phyloP scores from a whole-genome alignment of 2,113 vertebrate species.

The Tachycineta bicolor region DNA sequence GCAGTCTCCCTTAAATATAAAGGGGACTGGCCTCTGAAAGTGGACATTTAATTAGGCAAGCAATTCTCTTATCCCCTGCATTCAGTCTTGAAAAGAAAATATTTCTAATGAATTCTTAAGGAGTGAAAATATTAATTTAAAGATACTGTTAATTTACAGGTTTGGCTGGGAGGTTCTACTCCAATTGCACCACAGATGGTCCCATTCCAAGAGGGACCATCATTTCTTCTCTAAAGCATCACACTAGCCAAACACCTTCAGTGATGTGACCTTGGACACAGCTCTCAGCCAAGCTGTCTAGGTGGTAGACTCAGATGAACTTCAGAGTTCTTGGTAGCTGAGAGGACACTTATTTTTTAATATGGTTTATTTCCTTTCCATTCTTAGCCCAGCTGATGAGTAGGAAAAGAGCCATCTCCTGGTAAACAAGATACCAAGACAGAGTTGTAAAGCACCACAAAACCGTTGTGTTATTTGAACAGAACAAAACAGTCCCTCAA shows the following conservation, averaged over 20 bases:
- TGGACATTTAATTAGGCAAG: background rate
- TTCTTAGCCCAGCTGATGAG: background rate
- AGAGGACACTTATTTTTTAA: background rate
- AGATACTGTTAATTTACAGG: background rate
- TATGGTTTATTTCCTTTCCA: background rate
- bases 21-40: background rate
- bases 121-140: background rate
- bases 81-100: background rate
- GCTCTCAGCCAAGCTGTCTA: background rate
- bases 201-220: background rate
- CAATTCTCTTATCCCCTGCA: background rate
- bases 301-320: background rate
- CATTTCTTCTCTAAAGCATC: background rate
- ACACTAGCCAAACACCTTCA: background rate
- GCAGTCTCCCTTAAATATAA: background rate
- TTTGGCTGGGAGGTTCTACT: background rate
- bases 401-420: background rate
- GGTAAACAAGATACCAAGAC: constrained; percentile 1
- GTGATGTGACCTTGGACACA: background rate
- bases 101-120: background rate
- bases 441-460: background rate
- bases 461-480: background rate
- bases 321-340: background rate
- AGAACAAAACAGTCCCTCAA: background rate
- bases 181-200: background rate